Percentiles rank a stretch among this genome's conserved stretches.
Conservation (phyloP, 2,888 invertebrate species). For the Drosophila percnosoma region DNA sequence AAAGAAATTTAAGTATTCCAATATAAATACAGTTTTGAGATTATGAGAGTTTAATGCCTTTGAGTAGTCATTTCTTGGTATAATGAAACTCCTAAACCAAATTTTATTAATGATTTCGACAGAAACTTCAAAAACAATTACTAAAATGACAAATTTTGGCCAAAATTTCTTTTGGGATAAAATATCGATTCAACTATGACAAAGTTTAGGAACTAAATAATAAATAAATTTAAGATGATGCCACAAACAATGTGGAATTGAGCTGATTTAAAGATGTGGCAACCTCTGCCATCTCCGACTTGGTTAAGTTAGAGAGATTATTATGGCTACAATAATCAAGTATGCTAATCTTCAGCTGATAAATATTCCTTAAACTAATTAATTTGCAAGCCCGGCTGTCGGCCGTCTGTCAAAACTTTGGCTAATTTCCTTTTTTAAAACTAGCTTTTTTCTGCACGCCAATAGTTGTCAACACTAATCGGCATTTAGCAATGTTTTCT, state of each 20-base stretch:
- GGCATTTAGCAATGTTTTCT: conserved; percentile 11
- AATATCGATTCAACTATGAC: not conserved
- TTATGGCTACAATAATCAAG: no score
- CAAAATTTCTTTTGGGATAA: not conserved
- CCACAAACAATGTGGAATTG: not conserved
- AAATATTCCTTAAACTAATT: not conserved
- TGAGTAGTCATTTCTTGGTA: not conserved
- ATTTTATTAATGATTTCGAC: not conserved
- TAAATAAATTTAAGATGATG: not conserved
- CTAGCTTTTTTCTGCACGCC: not conserved
- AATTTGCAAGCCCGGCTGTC: not conserved
- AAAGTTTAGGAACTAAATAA: not conserved
- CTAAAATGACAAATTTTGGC: not conserved
- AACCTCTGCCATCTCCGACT: not conserved
- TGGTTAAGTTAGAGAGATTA: not conserved
- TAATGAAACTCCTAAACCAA: not conserved
- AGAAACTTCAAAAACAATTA: not conserved
- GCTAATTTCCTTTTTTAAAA: not conserved
- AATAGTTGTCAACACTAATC: conserved; percentile 7
- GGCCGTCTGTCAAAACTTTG: conserved; percentile 4
- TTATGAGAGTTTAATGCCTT: not conserved
- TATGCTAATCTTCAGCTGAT: not conserved
- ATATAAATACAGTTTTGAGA: not conserved
- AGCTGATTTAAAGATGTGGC: not conserved
- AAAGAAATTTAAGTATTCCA: not conserved